These are phyloP conservation scores for Salminus brasiliensis DNA, from an alignment of 2,113 vertebrate genomes.

Conservation along the genomic window DNA sequence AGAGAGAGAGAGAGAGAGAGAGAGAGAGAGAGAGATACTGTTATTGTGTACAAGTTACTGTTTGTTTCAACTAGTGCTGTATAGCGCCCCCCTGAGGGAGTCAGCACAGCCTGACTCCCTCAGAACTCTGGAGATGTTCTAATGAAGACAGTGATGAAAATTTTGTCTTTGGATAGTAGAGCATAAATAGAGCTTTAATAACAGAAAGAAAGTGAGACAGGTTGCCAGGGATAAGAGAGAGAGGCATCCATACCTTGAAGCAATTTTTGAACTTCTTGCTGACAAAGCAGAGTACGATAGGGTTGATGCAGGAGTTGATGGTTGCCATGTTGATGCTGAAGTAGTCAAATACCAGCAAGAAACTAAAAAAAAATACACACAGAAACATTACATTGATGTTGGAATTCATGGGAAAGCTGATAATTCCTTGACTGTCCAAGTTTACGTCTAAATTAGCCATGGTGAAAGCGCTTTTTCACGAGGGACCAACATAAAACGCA, in stretches of 20 bases:
- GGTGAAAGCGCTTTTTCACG: too few species aligned
- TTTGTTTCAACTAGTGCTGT: too few species aligned
- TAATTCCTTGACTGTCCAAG: too few species aligned
- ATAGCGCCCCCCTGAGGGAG: too few species aligned
- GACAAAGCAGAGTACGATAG: constrained; percentile 94
- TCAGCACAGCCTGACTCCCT: too few species aligned
- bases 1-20: constrained; percentile 5
- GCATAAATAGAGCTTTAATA: background rate
- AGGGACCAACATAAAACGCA: too few species aligned
- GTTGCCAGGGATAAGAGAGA: background rate
- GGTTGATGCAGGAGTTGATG: constrained; percentile 98
- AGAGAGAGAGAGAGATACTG: background rate
- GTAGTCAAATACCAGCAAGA: constrained; percentile 91
- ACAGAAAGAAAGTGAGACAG: background rate
- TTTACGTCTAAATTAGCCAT: too few species aligned
- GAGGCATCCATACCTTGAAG: constrained; percentile 84
- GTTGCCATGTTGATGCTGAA: constrained; percentile 92
- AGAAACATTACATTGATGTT: background rate
- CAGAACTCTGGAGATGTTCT: too few species aligned
- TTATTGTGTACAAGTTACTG: too few species aligned
- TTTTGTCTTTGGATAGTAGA: background rate
- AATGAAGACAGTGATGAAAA: too few species aligned
- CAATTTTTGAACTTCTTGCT: constrained; percentile 99
- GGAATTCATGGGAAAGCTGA: too few species aligned
- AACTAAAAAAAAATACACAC: constrained; percentile 69